Evolutionary conservation across 2,113 vertebrate species (phyloP), one percentile per base, ranked within the genome.

Genomic region (Rostratula benghalensis): DNA sequence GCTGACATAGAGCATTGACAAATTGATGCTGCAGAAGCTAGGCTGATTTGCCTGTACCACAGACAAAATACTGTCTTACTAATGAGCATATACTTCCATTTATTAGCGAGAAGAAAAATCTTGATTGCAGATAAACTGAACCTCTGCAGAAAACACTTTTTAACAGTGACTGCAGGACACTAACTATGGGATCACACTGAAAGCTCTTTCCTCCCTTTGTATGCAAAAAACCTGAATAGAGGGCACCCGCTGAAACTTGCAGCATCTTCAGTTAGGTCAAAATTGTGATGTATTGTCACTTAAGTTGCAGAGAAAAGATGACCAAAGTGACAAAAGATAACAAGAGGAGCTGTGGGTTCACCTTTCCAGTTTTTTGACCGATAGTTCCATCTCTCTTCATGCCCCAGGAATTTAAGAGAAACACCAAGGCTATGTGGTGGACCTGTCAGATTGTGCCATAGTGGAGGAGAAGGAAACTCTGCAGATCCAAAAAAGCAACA

Each of bases 121-220:
- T 39, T 80, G 35, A n/a, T 41, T 50, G 35, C 59, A 83, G 70
- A 56, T 56, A 59, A 31, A 13, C 30, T 77, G 46, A 68, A 53
- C 13, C 7, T 65, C 46, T 69, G 17, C 31, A 48, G 57, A 45
- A 73, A 27, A 27, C 23, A 51, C 25, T 18, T 39, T 56, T 9
- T 57, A 57, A 54, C 1, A 1, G 31, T 50, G 64, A 37, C 17
- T 1, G 6, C 30, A 83, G 43, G 14, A 74, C n/a, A 23, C 21
- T n/a, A 39, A 14, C 28, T 41, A 6, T 2, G 1, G 19, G 18
- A 27, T 45, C 2, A 0, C 50, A 39, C 24, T 19, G 6, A 16
- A 33, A 48, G 15, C 6, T 57, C 12, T 68, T 63, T 39, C 27
- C 25, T 71, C 8, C 30, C 50, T 56, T 78, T 71, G 9, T 46